Evolutionary conservation across 2,113 vertebrate species (phyloP).

Genomic region (Cebidichthys violaceus): DNA sequence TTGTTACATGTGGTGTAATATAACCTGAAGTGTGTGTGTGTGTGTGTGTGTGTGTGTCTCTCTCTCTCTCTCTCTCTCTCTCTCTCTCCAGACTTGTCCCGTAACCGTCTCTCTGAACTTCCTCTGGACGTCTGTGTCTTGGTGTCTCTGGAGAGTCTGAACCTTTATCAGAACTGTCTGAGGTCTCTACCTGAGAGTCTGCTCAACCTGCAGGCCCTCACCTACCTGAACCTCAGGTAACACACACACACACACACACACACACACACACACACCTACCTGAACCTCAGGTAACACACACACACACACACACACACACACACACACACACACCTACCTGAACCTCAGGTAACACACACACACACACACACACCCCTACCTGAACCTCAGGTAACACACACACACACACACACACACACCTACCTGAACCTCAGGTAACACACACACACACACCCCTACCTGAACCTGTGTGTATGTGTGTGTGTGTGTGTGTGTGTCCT

Average conservation of each 20-base stretch:
- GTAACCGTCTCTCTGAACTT: slow-evolving; percentile 93
- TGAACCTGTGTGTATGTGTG: too few species aligned
- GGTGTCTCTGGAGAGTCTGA: slow-evolving; percentile 95
- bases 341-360: too few species aligned
- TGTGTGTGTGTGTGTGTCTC: neutral
- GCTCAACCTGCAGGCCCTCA: slow-evolving; percentile 93
- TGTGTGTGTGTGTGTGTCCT: too few species aligned
- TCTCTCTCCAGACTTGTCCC: slow-evolving; percentile 88
- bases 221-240: slow-evolving; percentile 90
- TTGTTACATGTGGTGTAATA: neutral
- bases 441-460: too few species aligned
- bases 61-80: slow-evolving; percentile 8
- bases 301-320: too few species aligned
- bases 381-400: too few species aligned
- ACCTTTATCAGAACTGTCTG: slow-evolving; percentile 98
- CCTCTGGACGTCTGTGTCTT: slow-evolving; percentile 93
- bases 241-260: too few species aligned
- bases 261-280: slow-evolving; percentile 16
- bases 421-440: too few species aligned
- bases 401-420: too few species aligned
- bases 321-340: too few species aligned
- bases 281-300: too few species aligned
- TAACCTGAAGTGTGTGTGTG: neutral
- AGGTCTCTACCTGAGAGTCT: slow-evolving; percentile 93
- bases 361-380: too few species aligned